These are phyloP conservation scores for Eupsilia transversa DNA, from an alignment of 2,888 invertebrate genomes.

Conservation along the genomic window DNA sequence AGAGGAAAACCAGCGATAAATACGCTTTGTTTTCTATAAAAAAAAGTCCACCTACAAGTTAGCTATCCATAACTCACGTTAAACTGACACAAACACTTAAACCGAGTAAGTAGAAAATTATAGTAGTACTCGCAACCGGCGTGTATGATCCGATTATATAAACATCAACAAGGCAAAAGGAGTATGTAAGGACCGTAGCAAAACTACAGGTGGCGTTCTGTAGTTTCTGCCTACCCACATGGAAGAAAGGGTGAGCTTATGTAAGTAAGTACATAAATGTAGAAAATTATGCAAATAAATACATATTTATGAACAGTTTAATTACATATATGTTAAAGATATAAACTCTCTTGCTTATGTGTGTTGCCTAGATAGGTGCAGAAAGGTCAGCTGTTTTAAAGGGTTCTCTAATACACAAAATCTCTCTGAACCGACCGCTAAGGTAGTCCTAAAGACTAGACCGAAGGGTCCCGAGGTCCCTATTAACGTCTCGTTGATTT, in stretches of 20 bases:
- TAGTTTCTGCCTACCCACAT: not conserved
- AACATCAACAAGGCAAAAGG: not conserved
- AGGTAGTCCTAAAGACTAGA: slow-evolving; percentile 11
- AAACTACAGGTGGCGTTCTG: not conserved
- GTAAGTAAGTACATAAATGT: not conserved
- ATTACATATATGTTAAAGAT: not conserved
- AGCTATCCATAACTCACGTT: no score
- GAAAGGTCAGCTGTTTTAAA: not conserved
- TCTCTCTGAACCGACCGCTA: slow-evolving; percentile 1
- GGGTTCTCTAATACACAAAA: slow-evolving; percentile 14
- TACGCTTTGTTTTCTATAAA: not conserved
- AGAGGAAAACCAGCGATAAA: no score
- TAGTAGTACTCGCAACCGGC: not conserved
- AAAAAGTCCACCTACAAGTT: not conserved
- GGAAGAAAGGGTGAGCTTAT: not conserved
- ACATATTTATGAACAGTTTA: not conserved
- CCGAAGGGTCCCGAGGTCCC: slow-evolving; percentile 9
- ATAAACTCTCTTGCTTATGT: not conserved
- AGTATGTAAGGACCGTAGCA: not conserved
- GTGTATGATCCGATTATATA: not conserved
- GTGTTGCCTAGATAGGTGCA: not conserved
- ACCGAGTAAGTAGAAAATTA: not conserved
- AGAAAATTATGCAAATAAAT: not conserved
- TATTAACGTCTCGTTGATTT: slow-evolving; percentile 37
- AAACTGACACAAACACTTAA: not conserved